A percentile compares a stretch with the other conserved stretches of the same genome.
phyloP scores from a whole-genome alignment of 2,113 vertebrate species.

The Dasyurus viverrinus region DNA sequence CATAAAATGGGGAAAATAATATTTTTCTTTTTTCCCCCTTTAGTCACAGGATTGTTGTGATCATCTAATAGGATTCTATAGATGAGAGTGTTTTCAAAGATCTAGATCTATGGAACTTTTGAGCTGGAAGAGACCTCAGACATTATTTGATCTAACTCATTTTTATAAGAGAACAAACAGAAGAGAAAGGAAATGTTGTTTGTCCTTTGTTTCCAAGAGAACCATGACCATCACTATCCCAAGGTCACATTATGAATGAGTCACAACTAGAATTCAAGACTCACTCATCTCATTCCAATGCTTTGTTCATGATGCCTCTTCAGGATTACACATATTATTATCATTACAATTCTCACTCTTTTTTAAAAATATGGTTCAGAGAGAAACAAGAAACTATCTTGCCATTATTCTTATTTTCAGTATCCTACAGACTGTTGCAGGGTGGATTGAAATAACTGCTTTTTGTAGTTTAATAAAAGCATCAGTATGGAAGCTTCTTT shows the following conservation, averaged over 20 bases:
- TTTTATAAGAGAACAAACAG: neutral
- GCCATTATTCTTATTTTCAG: neutral
- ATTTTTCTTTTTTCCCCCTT: neutral
- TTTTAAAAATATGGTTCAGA: neutral
- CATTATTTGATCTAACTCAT: neutral
- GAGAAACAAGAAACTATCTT: neutral
- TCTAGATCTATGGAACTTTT: neutral
- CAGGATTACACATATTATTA: neutral
- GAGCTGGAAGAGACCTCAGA: neutral
- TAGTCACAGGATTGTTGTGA: neutral
- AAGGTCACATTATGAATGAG: neutral
- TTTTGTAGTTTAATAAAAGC: neutral
- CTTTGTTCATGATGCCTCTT: neutral
- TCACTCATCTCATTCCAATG: neutral
- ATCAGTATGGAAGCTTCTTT: neutral
- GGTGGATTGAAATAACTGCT: neutral
- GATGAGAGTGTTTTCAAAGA: neutral
- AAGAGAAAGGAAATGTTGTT: neutral
- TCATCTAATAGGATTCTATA: neutral
- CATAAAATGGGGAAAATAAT: neutral
- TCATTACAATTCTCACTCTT: neutral
- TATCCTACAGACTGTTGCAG: neutral
- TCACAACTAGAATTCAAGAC: neutral
- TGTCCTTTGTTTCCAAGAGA: no score
- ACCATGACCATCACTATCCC: neutral